These are phyloP conservation scores for Oceanites oceanicus DNA, from an alignment of 2,113 vertebrate genomes.

Conservation along the genomic window DNA sequence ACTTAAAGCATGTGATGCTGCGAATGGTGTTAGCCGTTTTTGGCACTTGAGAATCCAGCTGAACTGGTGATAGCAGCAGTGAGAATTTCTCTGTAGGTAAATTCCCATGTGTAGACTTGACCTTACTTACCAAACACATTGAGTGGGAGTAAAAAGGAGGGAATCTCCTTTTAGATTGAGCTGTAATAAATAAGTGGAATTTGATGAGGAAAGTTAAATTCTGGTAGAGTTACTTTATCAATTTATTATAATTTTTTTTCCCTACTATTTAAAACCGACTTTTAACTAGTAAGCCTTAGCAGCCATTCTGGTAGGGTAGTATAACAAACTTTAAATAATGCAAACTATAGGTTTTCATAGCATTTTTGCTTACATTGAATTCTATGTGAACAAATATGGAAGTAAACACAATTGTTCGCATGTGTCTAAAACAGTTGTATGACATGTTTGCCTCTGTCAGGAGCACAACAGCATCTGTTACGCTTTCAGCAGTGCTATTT, in stretches of 20 bases:
- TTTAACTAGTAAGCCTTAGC: neutral
- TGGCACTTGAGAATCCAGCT: neutral
- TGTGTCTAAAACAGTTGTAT: slow-evolving; percentile 6
- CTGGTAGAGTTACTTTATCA: neutral
- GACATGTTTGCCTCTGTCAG: neutral
- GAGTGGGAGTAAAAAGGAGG: neutral
- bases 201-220: neutral
- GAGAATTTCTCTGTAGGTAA: slow-evolving; percentile 10
- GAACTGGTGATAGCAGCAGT: neutral
- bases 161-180: neutral
- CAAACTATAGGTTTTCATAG: neutral
- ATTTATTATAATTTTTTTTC: neutral
- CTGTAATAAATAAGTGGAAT: neutral
- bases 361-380: neutral
- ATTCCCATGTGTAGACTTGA: neutral
- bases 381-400: neutral
- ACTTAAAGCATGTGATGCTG: neutral
- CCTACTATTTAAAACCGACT: neutral
- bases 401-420: neutral
- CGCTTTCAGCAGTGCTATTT: slow-evolving; percentile 59
- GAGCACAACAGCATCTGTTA: slow-evolving; percentile 9
- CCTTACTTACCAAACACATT: neutral
- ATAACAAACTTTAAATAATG: neutral
- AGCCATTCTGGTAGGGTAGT: neutral
- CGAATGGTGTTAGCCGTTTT: neutral